Evolutionary conservation across 2,888 invertebrate genomes (phyloP).

Genomic region (Pogonocherus hispidulus): DNA sequence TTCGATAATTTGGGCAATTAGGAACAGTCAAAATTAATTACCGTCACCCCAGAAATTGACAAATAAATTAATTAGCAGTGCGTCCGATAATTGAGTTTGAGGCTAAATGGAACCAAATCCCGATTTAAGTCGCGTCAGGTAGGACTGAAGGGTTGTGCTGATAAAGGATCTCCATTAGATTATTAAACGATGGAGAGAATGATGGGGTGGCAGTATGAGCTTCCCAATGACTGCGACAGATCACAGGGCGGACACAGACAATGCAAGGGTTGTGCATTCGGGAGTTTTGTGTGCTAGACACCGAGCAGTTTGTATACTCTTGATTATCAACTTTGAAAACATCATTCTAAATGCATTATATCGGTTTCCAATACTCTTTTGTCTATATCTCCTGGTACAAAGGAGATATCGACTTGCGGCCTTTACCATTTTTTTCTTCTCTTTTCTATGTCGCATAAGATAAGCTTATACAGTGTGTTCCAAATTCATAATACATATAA

Average conservation of each 20-base stretch:
- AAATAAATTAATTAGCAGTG: constrained; percentile 27
- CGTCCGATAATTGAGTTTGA: constrained; percentile 16
- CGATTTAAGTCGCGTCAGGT: constrained; percentile 4
- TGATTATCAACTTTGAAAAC: constrained; percentile 30
- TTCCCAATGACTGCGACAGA: constrained; percentile 32
- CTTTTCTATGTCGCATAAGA: too few species aligned
- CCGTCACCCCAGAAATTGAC: constrained; percentile 12
- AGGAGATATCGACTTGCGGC: too few species aligned
- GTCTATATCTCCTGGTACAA: too few species aligned
- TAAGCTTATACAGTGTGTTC: too few species aligned
- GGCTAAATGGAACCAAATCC: not conserved
- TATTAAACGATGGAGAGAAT: constrained; percentile 32
- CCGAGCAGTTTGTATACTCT: constrained; percentile 19
- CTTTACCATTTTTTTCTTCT: too few species aligned
- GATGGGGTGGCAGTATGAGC: constrained; percentile 18
- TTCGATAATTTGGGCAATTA: not conserved
- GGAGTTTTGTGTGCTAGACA: constrained; percentile 27
- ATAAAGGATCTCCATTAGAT: constrained; percentile 25
- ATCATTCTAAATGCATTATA: constrained; percentile 31
- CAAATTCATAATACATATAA: too few species aligned
- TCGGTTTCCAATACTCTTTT: too few species aligned
- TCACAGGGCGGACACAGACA: constrained; percentile 28
- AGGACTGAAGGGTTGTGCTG: not conserved
- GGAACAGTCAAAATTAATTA: not conserved
- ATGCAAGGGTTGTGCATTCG: constrained; percentile 34